Conservation (phyloP, 2,797 vertebrate species). For the Pantherophis alleghaniensis region DNA sequence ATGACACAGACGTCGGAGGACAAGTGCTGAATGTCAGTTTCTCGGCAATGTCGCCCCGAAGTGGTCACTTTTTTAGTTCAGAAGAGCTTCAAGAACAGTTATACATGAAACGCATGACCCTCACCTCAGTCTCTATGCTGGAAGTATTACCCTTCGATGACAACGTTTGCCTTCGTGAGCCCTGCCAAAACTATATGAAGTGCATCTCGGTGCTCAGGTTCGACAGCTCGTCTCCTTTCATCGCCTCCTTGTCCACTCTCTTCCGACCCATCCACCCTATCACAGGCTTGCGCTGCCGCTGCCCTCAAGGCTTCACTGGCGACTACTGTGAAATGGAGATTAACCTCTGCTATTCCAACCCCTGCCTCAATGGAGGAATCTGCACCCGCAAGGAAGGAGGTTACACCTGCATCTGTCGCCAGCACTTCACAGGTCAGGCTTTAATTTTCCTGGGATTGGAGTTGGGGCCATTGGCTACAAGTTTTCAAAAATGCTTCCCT, state of each 20-base stretch:
- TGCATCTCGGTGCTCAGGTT: constrained; percentile 97
- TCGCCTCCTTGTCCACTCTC: constrained; percentile 89
- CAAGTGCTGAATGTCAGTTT: constrained; percentile 92
- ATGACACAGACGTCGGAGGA: constrained; percentile 86
- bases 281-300: constrained; percentile 92
- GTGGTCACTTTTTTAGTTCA: constrained; percentile 89
- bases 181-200: constrained; percentile 99
- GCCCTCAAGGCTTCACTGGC: constrained; percentile 92
- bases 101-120: constrained; percentile 90
- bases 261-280: constrained; percentile 98
- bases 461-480: neutral
- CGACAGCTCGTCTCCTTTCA: constrained; percentile 95
- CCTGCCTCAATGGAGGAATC: constrained; percentile 89
- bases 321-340: constrained; percentile 98
- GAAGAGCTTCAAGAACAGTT: constrained; percentile 97
- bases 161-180: constrained; percentile 96
- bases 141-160: constrained; percentile 96
- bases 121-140: constrained; percentile 90
- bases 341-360: constrained; percentile 98
- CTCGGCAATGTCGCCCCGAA: constrained; percentile 83
- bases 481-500: neutral
- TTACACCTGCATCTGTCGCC: constrained; percentile 91
- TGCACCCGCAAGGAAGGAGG: constrained; percentile 91
- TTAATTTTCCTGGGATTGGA: neutral
- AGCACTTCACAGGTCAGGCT: constrained; percentile 88